Evolutionary conservation across 2,113 vertebrate species (phyloP), one percentile per base, ranked within the genome.

Genomic region (Azemiops feae): DNA sequence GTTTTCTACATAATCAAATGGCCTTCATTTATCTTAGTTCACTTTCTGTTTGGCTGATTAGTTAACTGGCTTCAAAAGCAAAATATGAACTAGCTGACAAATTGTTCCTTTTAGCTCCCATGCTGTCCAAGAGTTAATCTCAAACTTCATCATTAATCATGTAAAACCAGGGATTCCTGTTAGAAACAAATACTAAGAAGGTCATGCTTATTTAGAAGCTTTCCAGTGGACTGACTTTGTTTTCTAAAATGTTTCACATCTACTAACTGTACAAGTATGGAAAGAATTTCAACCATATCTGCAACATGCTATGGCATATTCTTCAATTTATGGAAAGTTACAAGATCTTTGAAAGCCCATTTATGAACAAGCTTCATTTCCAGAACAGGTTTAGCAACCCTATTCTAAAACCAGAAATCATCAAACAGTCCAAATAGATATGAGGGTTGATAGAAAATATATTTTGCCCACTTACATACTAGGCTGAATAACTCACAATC

Each of bases 81-180:
- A 97, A 97, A 97, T 96, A 97, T 96, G 94, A 97, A 94, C 93
- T 88, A 94, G 86, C 93, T 96, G 96, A 97, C 94, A 97, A 97
- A 97, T 96, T 93, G 95, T 96, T 96, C 93, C 91, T 85, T 95
- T 97, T 96, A 95, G 97, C 96, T 97, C 97, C 91, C 95, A 93
- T 91, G 93, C 91, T 97, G 93, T 94, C 85, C 0, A 16, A 95
- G 69, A 94, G 94, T 96, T 96, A 97, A 96, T 95, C 96, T 60
- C 94, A 95, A 91, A 95, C 93, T 94, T 97, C 94, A 94, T 58
- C 94, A 94, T 96, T 97, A 96, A 96, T 96, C 88, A 95, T 97
- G 95, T 96, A 91, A 50, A 97, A 97, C 93, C 94, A 96, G 95
- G 43, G 92, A 81, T 96, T 95, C 92, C 93, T 53, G 20, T 95